Base-by-base conservation (phyloP, 1,140 invertebrate species). In the Bombus waltoni region DNA sequence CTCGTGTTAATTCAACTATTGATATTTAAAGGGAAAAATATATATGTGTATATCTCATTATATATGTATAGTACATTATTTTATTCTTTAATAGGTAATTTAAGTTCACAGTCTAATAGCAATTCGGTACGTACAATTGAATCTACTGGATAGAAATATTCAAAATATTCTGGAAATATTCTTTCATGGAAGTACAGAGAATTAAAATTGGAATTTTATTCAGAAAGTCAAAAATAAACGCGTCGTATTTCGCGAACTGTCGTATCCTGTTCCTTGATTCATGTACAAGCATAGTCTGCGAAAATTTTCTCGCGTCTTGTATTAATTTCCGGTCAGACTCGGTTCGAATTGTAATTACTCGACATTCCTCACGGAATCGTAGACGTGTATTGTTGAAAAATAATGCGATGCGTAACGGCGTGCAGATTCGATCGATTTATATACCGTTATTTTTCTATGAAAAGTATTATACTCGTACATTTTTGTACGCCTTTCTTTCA, bases 271-370 rank as follows among this genome's bases (percentile, higher is more conserved):
- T 71, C 35, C 65, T 22, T 18, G 44, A 83, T 53, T 13, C 25
- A 25, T 32, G 53, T 15, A 28, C n/a, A 15, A 70, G 44, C 71
- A 53, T 1, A n/a, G 22, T 75, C 47, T 44, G 57, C n/a, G 44
- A 70, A 68, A 53, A 57, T 68, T 70, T 77, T 32, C 25, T 42
- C 42, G 71, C 4, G 47, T 57, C 66, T 77, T 40, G 35, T 44
- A 66, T 53, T 76, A 42, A 32, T 25, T 70, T 77, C 74, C 71
- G 53, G 57, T n/a, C 57, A 28, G 6, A 38, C 71, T 40, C 35
- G 62, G n/a, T 38, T 83, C 81, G 65, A 70, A 77, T 76, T 77
- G 62, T 77, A 83, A 78, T 70, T 83, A 44, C 62, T 78, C 65
- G 74, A 53, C 74, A 57, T 40, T 70, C 59, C 35, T 25, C 40